Evolutionary conservation across 2,888 invertebrate genomes (phyloP).

Genomic region (Buathra laborator): DNA sequence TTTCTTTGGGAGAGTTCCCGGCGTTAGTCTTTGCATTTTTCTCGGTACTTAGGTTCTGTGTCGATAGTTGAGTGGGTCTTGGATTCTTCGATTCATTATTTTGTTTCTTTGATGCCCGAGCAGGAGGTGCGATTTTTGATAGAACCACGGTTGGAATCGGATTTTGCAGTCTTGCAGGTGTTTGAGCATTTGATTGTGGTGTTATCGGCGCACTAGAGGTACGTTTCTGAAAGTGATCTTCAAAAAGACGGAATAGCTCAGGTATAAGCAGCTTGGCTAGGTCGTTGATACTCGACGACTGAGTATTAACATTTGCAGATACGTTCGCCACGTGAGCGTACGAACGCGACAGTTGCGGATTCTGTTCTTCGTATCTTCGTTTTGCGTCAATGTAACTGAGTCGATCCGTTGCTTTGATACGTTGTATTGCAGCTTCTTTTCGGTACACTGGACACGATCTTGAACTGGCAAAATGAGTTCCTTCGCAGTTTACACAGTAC

Average conservation of each 20-base stretch:
- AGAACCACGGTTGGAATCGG: background rate
- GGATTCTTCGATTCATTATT: background rate
- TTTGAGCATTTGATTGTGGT: background rate
- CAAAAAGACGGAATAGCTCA: background rate
- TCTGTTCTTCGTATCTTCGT: background rate
- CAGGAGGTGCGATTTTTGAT: background rate
- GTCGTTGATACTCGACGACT: background rate
- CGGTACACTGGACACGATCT: background rate
- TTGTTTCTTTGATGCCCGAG: background rate
- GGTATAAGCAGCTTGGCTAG: background rate
- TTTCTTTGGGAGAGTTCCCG: too few relatives aligned
- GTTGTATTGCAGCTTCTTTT: conserved; percentile 1
- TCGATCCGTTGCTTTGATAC: background rate
- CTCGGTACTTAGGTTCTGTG: too few relatives aligned
- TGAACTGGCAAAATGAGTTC: background rate
- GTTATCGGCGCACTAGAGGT: background rate
- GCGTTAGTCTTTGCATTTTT: too few relatives aligned
- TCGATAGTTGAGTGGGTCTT: too few relatives aligned
- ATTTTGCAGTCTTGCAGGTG: background rate
- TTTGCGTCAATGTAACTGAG: background rate
- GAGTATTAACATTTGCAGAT: background rate
- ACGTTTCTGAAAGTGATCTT: background rate
- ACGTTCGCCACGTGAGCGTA: background rate
- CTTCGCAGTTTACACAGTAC: background rate
- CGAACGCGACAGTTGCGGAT: background rate